Evolutionary conservation across 2,888 invertebrate genomes (phyloP).

Genomic region (Andrena minutula): DNA sequence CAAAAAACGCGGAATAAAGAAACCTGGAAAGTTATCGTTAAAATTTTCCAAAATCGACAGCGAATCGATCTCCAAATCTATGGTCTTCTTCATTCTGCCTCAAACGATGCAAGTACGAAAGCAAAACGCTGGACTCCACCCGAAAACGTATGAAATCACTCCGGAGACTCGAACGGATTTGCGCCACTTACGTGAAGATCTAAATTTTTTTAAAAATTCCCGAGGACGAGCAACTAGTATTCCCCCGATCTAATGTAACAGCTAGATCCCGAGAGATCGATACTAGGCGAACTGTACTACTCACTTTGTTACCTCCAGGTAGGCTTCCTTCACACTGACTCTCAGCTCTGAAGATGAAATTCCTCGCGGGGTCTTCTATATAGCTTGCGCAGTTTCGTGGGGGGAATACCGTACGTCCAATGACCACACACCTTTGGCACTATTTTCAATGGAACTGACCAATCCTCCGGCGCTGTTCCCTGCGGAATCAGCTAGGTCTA

Average conservation of each 20-base stretch:
- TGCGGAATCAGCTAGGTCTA: conserved; percentile 58
- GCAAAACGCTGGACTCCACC: conserved; percentile 3
- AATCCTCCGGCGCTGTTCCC: conserved; percentile 66
- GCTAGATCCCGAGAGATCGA: background rate
- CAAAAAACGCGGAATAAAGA: too few relatives aligned
- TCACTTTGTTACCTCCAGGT: conserved; percentile 78
- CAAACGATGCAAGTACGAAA: conserved; percentile 17
- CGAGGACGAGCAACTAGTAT: background rate
- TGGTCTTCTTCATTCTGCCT: accelerated
- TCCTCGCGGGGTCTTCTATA: conserved; percentile 84
- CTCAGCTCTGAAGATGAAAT: conserved; percentile 84
- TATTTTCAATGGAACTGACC: conserved; percentile 80
- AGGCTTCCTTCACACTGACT: conserved; percentile 83
- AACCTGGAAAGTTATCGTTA: background rate
- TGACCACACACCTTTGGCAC: conserved; percentile 77
- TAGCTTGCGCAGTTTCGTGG: conserved; percentile 78
- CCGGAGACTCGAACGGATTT: too few relatives aligned
- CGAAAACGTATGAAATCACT: background rate
- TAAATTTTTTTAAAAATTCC: background rate
- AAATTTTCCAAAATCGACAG: background rate
- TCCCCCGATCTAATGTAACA: background rate
- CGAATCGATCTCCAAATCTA: background rate
- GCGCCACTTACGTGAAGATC: background rate
- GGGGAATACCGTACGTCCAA: conserved; percentile 80
- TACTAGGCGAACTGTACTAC: conserved; percentile 21